phyloP scores from a whole-genome alignment of 2,797 vertebrate genomes.

The Peromyscus aztecus region DNA sequence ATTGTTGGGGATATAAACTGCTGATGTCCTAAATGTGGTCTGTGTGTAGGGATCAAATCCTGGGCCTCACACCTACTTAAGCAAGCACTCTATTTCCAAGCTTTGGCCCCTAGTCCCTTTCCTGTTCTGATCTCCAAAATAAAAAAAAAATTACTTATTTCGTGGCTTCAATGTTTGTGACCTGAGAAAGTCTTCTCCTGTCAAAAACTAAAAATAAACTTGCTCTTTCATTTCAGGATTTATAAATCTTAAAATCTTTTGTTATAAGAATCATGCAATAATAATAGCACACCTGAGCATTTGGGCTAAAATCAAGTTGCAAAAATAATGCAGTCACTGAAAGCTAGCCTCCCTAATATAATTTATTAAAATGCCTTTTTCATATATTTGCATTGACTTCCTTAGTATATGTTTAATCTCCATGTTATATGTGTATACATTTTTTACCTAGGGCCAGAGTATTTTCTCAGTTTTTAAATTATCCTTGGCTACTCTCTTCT shows the following conservation, averaged over 20 bases:
- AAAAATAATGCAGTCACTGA: not conserved
- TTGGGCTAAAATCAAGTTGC: not conserved
- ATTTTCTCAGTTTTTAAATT: not conserved
- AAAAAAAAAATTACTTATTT: not conserved
- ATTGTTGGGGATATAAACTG: not conserved
- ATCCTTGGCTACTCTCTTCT: not conserved
- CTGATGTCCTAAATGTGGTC: not conserved
- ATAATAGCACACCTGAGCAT: not conserved
- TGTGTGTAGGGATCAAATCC: too few species aligned
- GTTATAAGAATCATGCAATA: not conserved
- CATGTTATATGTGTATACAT: not conserved
- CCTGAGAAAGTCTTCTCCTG: not conserved
- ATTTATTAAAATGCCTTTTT: not conserved
- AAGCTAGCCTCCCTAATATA: not conserved
- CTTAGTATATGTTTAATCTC: not conserved
- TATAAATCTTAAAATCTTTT: not conserved
- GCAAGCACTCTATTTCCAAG: not conserved
- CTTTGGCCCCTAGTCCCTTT: fast-evolving
- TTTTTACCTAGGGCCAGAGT: not conserved
- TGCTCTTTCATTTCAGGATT: not conserved
- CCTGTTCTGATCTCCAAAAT: not conserved
- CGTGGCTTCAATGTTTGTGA: not conserved
- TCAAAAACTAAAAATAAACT: not conserved
- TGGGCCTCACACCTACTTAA: not conserved
- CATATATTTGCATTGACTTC: not conserved